A percentile compares a stretch with the other conserved stretches of the same genome.
Conservation (phyloP, 1,140 invertebrate genomes). For the Acyrthosiphon pisum region DNA sequence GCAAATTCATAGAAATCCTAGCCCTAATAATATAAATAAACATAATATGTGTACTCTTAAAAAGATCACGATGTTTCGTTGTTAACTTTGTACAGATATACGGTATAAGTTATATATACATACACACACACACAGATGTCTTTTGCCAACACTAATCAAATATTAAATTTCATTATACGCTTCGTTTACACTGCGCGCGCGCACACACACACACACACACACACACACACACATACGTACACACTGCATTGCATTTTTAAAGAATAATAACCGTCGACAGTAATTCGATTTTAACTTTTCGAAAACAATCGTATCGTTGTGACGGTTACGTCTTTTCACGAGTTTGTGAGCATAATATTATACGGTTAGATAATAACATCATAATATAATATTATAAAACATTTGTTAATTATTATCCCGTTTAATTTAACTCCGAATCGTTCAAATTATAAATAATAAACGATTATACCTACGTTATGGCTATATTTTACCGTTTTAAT, state of each 20-base stretch:
- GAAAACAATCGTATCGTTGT: background rate
- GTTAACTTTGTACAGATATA: background rate
- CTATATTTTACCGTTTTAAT: background rate
- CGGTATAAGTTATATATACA: background rate
- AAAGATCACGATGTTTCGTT: background rate
- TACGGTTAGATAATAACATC: background rate
- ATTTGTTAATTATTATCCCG: background rate
- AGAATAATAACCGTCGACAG: background rate
- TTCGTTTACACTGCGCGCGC: background rate
- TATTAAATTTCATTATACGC: slow-evolving; percentile 40
- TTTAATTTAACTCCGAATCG: background rate
- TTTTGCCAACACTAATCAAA: slow-evolving; percentile 35
- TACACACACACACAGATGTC: background rate
- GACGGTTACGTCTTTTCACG: background rate
- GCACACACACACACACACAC: background rate
- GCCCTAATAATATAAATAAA: background rate
- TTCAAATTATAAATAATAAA: background rate
- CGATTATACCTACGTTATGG: background rate
- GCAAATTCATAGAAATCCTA: too few relatives aligned
- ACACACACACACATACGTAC: background rate
- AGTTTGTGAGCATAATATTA: background rate
- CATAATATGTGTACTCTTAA: background rate
- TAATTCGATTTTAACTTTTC: background rate
- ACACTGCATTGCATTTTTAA: background rate
- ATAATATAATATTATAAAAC: background rate